Evolutionary conservation across 2,888 invertebrate species (phyloP).

Genomic region (Mythimna ferrago): DNA sequence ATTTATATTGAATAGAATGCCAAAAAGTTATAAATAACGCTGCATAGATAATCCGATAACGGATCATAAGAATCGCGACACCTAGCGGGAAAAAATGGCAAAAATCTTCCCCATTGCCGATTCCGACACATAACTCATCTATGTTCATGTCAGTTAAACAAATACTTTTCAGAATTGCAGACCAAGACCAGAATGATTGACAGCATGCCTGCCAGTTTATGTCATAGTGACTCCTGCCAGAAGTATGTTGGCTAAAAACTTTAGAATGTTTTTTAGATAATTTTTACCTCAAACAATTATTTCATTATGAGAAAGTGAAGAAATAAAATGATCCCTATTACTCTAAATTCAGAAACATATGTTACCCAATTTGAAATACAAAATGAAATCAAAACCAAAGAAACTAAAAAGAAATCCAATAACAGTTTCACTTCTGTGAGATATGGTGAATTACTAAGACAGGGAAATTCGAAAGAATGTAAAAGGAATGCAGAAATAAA

Average conservation of each 20-base stretch:
- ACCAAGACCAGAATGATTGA: neutral
- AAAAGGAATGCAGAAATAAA: neutral
- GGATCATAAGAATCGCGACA: no score
- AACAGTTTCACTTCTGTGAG: neutral
- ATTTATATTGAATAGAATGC: no score
- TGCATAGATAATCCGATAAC: no score
- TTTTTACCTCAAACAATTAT: neutral
- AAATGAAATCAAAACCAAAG: conserved; percentile 32
- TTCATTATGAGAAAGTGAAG: conserved; percentile 1
- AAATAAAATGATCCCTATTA: conserved; percentile 24
- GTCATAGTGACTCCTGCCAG: neutral
- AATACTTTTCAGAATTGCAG: no score
- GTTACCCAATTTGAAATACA: conserved; percentile 6
- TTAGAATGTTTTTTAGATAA: neutral
- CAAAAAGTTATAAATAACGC: no score
- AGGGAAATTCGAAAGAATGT: neutral
- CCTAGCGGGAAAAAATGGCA: no score
- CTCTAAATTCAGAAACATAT: conserved; percentile 6
- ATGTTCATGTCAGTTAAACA: no score
- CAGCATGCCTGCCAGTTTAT: neutral
- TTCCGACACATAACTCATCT: no score
- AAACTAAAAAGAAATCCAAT: conserved; percentile 12
- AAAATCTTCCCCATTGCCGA: no score
- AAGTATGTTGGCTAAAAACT: neutral
- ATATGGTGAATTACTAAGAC: conserved; percentile 5